A percentile compares a stretch with the other conserved stretches of the same genome.
Evolutionary conservation across 2,113 vertebrate species (phyloP).

Genomic region (Percopsis transmontana): DNA sequence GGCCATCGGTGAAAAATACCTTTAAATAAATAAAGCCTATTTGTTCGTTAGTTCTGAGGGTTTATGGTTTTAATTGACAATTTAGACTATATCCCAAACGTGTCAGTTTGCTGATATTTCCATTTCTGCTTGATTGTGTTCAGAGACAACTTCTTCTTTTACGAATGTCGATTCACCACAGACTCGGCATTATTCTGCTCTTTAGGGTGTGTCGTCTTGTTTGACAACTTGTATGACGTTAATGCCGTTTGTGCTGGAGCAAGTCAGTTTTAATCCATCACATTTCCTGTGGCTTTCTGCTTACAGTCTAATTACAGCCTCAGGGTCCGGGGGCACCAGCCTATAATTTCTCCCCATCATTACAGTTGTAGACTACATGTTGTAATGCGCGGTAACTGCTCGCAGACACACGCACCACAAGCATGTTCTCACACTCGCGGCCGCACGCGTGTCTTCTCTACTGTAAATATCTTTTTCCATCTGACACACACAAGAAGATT

Average conservation of each 20-base stretch:
- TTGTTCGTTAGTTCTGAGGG: no score
- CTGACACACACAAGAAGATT: neutral
- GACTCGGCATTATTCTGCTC: neutral
- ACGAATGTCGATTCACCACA: no score
- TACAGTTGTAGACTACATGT: neutral
- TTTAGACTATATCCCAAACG: no score
- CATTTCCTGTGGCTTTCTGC: neutral
- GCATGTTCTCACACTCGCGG: no score
- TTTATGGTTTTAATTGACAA: no score
- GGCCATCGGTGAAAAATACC: no score
- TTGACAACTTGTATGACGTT: conserved; percentile 35
- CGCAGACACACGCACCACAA: no score
- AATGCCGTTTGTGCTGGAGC: conserved; percentile 16
- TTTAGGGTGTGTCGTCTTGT: conserved; percentile 65
- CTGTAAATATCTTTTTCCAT: conserved; percentile 1
- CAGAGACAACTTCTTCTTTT: no score
- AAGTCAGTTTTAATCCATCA: neutral
- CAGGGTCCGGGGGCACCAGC: no score
- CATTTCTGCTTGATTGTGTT: neutral
- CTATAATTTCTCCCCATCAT: neutral
- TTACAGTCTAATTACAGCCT: no score
- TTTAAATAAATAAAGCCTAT: no score
- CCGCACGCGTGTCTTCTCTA: no score
- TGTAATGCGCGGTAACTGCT: neutral
- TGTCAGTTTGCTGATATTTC: neutral